phyloP scores from a whole-genome alignment of 2,888 invertebrate genomes.

The Parnassius apollo region DNA sequence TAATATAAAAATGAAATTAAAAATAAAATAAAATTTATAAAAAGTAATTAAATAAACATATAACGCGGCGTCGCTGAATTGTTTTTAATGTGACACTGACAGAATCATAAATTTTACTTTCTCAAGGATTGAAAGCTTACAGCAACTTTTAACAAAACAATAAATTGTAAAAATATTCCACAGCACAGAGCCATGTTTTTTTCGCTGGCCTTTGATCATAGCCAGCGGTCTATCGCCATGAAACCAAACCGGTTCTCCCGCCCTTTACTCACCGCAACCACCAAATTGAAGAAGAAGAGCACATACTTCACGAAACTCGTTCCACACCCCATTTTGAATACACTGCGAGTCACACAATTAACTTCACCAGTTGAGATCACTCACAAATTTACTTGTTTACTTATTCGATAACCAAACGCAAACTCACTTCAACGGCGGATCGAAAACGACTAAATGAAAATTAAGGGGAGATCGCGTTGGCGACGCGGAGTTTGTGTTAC shows the following conservation, averaged over 20 bases:
- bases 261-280: constrained; percentile 87
- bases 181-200: constrained; percentile 36
- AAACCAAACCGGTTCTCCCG: constrained; percentile 69
- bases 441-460: constrained; percentile 66
- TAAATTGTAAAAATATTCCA: neutral
- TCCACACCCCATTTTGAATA: constrained; percentile 84
- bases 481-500: constrained; percentile 49
- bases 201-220: constrained; percentile 61
- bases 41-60: too few species aligned
- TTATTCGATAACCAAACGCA: constrained; percentile 39
- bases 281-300: constrained; percentile 89
- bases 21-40: too few species aligned
- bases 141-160: neutral
- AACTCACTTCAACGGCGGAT: constrained; percentile 42
- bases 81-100: too few species aligned
- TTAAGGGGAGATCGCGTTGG: constrained; percentile 65
- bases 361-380: constrained; percentile 61
- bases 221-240: constrained; percentile 56
- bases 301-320: constrained; percentile 90
- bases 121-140: too few species aligned
- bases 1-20: too few species aligned
- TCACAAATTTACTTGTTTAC: constrained; percentile 57
- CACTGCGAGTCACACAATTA: constrained; percentile 63
- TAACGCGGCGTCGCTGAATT: too few species aligned
- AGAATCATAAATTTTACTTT: too few species aligned